Base-by-base conservation (phyloP, 2,797 vertebrate genomes). In the Miichthys miiuy region DNA sequence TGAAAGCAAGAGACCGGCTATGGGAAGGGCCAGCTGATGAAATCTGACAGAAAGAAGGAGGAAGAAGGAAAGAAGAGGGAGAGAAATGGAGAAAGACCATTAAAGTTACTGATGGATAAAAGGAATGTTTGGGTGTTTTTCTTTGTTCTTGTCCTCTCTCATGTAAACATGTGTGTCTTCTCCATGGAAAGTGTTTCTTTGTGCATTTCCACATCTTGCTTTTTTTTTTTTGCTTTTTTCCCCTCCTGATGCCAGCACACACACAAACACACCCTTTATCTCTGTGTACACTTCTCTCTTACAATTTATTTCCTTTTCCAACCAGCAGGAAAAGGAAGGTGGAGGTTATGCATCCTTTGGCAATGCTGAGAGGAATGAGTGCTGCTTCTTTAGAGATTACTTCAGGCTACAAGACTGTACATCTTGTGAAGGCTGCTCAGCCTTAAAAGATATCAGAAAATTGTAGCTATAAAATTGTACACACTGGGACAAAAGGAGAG, bases 11-110 rank as follows among this genome's bases (percentile, higher is more conserved):
- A 88, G 69, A 72, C 47, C 74, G 18, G 79, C 71, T 13, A 4
- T 2, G 3, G 75, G 74, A 82, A 23, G 58, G 80, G 67, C 68
- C 72, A 79, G 73, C 88, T 92, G 90, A 92, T 79, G 89, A 92
- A 91, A 92, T 84, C 84, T 82, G 81, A 84, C 86, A 84, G 82
- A 90, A 87, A 88, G 69, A 27, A 80, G 54, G 6, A 60, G 8
- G 69, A 68, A 17, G 48, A 63, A 9, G 48, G 30, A 42, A 48
- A 51, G 14, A 79, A 30, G 23, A 58, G 8, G 0, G 41, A 81
- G 13, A 51, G 27, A 48, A 48, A 67, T 11, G 20, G 52, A 75
- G 50, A 46, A 46, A 51, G 30, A 67, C 68, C 78, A 80, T 71
- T 57, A 81, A 68, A 68, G 66, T 13, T 41, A 12, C 55, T n/a